Base-by-base conservation (phyloP, 2,113 vertebrate genomes). In the Megaceryle torquata region DNA sequence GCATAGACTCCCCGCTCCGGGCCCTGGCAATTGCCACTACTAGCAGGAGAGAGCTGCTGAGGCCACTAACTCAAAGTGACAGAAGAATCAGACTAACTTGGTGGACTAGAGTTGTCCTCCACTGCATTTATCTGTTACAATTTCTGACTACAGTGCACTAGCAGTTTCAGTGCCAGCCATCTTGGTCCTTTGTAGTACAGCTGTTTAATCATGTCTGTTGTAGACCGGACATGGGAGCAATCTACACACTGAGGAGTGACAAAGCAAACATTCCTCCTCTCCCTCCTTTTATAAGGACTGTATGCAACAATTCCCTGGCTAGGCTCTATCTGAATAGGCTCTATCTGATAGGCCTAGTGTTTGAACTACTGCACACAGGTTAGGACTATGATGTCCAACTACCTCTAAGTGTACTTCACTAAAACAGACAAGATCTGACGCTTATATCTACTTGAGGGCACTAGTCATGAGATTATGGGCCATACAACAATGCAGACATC, bases 51-150 rank as follows among this genome's bases (percentile, higher is more conserved):
- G 11, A 7, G 7, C 26, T 69, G 18, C 31, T 41, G 28, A 6
- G 37, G 22, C 6, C 31, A 46, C 28, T 11, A 35, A 35, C 25
- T 64, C 43, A 56, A 68, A 48, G 0, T 21, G 24, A 37, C 18
- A 14, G 24, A 78, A 68, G 8, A 88, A 19, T 35, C 29, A 41
- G 10, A 39, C 14, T 21, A 56, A 71, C 11, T 28, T 5, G 39
- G 17, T 59, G 35, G 26, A 18, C 44, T 37, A 31, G 8, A 65
- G 63, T 26, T 13, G 8, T 18, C 11, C 41, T 46, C 29, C 25
- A 43, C 25, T 10, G 6, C 0, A 0, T 37, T 37, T 22, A 33
- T 4, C 15, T 37, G 19, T 21, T 31, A 41, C 0, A 5, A 25
- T 74, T 88, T 44, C 54, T 13, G 5, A 56, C 43, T 13, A 54